phyloP scores from a whole-genome alignment of 2,797 vertebrate genomes.

The Kryptopterus vitreolus region DNA sequence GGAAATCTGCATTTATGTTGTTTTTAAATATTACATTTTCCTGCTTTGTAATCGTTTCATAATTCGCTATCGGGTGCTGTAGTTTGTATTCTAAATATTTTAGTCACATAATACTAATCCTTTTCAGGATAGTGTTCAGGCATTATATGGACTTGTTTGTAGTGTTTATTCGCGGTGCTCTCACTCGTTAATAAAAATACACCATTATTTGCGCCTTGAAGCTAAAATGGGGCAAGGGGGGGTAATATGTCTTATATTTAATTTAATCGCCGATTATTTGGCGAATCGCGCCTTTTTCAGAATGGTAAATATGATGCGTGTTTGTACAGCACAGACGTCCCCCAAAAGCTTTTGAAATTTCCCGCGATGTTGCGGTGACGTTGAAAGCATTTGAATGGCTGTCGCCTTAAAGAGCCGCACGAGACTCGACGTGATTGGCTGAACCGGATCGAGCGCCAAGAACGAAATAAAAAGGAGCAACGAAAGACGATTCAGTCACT shows the following conservation, averaged over 20 bases:
- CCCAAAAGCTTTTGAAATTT: slow-evolving; percentile 43
- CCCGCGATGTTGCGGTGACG: slow-evolving; percentile 45
- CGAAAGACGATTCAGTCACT: neutral
- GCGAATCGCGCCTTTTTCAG: slow-evolving; percentile 44
- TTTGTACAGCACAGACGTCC: slow-evolving; percentile 15
- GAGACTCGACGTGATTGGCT: slow-evolving; percentile 56
- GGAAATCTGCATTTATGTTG: neutral
- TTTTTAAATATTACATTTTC: neutral
- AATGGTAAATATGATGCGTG: neutral
- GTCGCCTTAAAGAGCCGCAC: slow-evolving; percentile 16
- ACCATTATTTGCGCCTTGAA: neutral
- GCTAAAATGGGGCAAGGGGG: neutral
- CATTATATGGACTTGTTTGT: neutral
- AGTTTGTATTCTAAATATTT: neutral
- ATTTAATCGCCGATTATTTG: neutral
- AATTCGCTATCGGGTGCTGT: neutral
- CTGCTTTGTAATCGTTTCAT: neutral
- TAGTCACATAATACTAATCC: neutral
- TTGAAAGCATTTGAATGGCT: slow-evolving; percentile 52
- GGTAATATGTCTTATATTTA: too few relatives aligned
- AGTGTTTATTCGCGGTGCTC: neutral
- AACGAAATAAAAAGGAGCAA: slow-evolving; percentile 56
- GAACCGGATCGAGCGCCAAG: slow-evolving; percentile 58
- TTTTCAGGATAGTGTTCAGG: neutral
- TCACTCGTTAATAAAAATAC: neutral